These are phyloP conservation scores for Acrocephalus scirpaceus DNA, from an alignment of 2,797 vertebrate species.

Conservation along the genomic window DNA sequence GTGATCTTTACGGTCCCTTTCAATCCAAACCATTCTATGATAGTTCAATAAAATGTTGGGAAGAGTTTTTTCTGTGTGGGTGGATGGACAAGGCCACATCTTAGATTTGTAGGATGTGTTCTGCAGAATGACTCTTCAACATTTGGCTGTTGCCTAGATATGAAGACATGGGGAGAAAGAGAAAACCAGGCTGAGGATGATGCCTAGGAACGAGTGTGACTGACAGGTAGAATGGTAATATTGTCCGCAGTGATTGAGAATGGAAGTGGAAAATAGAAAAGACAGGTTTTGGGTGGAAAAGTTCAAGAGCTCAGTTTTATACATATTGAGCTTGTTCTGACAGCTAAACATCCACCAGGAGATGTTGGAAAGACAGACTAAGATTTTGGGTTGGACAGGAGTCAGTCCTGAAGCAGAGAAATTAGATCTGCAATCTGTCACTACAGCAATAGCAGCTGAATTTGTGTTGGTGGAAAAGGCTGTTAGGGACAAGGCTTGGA, in stretches of 20 bases:
- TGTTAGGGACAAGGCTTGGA: not conserved
- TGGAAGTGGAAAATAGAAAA: not conserved
- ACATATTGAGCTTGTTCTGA: not conserved
- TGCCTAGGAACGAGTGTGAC: not conserved
- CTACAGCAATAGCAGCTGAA: not conserved
- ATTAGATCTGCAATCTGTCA: slow-evolving; percentile 10
- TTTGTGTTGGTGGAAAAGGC: not conserved
- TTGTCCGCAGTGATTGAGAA: not conserved
- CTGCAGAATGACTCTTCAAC: not conserved
- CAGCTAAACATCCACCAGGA: not conserved
- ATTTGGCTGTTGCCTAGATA: not conserved
- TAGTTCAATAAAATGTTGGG: not conserved
- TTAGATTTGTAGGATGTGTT: not conserved
- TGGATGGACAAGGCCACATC: not conserved
- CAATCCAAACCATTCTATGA: not conserved
- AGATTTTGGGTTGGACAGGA: slow-evolving; percentile 13
- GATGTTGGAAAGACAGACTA: not conserved
- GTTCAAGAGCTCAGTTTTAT: not conserved
- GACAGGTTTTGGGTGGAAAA: not conserved
- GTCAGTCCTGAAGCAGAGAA: slow-evolving; percentile 2
- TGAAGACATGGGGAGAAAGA: not conserved
- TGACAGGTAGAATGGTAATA: not conserved
- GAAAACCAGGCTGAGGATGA: not conserved
- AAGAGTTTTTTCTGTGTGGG: not conserved
- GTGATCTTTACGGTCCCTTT: not conserved